Evolutionary conservation across 2,888 invertebrate genomes (phyloP), one percentile per base, ranked within the genome.

Genomic region (Lycocerus yunnanus): DNA sequence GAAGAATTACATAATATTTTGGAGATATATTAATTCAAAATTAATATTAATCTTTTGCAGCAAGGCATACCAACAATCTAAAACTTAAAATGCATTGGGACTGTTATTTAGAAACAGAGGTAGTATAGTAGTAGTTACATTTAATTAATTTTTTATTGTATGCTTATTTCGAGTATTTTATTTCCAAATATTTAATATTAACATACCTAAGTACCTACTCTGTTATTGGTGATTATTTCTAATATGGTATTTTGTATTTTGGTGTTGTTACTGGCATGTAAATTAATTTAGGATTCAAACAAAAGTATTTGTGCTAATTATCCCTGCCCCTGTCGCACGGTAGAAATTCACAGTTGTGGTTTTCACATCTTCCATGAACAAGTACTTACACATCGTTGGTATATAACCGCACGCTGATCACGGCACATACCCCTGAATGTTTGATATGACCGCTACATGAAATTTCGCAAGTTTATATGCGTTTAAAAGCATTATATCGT

Each of bases 361-460:
- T 68, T 75, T 59, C 71, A 24, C 68, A 27, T 14, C 66, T 69
- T 68, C 20, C 73, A 58, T 69, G 61, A 24, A 63, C 66, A 69
- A 59, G 58, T 43, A 63, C 60, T 66, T 71, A 66, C 27, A 67
- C 68, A 21, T 21, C 58, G 65, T 61, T 66, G 27, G 58, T 43
- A 14, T 21, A 43, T 66, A 73, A 73, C 73, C 73, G 60, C 73
- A 73, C 69, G 68, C 69, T 73, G 69, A 63, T 63, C 69, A 68
- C 58, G 59, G 68, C 43, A 71, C 68, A 18, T 69, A 69, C 68
- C 71, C 18, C 71, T 75, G 71, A 75, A 75, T 75, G 72, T 75
- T 75, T 75, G 75, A 75, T 75, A 69, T 67, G 72, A 69, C 75
- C 74, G 68, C 15, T 68, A 63, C 61, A 63, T 20, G 61, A 63